These are phyloP conservation scores for Rallus crepitans DNA, from an alignment of 2,797 vertebrate genomes.

Conservation along the genomic window DNA sequence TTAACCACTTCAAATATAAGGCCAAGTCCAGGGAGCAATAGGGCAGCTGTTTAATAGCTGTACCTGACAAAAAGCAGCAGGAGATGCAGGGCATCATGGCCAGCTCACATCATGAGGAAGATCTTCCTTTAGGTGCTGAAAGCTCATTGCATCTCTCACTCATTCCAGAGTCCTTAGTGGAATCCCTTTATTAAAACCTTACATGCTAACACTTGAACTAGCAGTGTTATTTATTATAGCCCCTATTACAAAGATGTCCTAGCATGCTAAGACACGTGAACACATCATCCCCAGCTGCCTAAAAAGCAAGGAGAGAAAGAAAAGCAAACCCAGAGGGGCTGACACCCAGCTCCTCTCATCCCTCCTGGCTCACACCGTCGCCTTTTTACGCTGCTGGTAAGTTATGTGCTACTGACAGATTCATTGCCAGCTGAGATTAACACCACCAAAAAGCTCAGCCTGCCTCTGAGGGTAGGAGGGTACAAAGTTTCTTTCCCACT, in stretches of 20 bases:
- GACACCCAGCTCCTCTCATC: not conserved
- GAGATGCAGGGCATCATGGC: not conserved
- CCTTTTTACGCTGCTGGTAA: not conserved
- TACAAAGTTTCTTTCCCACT: not conserved
- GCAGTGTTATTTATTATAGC: not conserved
- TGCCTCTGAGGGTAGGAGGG: not conserved
- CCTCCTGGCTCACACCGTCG: not conserved
- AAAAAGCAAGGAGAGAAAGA: not conserved
- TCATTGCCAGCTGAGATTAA: not conserved
- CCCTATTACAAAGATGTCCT: not conserved
- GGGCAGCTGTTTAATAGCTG: not conserved
- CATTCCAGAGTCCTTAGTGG: not conserved
- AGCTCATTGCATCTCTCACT: not conserved
- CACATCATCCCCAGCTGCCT: fast-evolving
- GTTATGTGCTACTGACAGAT: not conserved
- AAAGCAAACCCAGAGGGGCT: not conserved
- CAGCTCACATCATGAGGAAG: not conserved
- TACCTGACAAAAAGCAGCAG: not conserved
- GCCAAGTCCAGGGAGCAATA: not conserved
- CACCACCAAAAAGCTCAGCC: not conserved
- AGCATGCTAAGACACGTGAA: fast-evolving
- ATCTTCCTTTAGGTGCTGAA: not conserved
- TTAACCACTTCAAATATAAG: not conserved
- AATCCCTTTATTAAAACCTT: not conserved
- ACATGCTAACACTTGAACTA: fast-evolving